A percentile compares a stretch with the other conserved stretches of the same genome.
Conservation (phyloP, 2,888 invertebrate genomes). For the Dorcus hopei region DNA sequence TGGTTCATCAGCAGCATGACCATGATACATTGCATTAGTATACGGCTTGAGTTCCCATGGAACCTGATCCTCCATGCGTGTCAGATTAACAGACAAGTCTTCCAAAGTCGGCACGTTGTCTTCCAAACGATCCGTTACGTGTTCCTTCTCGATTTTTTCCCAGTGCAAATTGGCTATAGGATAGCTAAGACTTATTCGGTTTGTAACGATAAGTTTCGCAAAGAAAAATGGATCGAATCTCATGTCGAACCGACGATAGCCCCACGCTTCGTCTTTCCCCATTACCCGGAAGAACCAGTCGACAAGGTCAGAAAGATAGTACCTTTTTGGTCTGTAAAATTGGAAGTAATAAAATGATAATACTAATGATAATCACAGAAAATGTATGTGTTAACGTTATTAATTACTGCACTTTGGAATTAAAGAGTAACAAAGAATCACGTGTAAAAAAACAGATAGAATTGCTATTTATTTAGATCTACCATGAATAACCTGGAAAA, state of each 20-base stretch:
- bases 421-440: too few relatives aligned
- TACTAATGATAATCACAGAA: too few relatives aligned
- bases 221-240: constrained; percentile 67
- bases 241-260: constrained; percentile 70
- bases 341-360: not conserved
- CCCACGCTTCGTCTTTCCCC: constrained; percentile 65
- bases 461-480: too few relatives aligned
- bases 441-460: too few relatives aligned
- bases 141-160: constrained; percentile 82
- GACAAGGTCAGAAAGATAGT: constrained; percentile 73
- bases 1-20: constrained; percentile 69
- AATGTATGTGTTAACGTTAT: too few relatives aligned
- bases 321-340: constrained; percentile 64
- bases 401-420: too few relatives aligned
- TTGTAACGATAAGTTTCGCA: constrained; percentile 62
- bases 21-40: constrained; percentile 68
- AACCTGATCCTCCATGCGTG: constrained; percentile 72
- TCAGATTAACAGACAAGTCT: constrained; percentile 81
- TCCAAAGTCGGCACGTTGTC: constrained; percentile 72
- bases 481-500: too few relatives aligned
- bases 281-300: constrained; percentile 79
- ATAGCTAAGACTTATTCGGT: constrained; percentile 60
- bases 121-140: constrained; percentile 66
- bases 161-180: constrained; percentile 69
- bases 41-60: constrained; percentile 77